A percentile compares a stretch with the other conserved stretches of the same genome.
Evolutionary conservation across 1,140 invertebrate genomes (phyloP).

Genomic region (Phocides pigmalion): DNA sequence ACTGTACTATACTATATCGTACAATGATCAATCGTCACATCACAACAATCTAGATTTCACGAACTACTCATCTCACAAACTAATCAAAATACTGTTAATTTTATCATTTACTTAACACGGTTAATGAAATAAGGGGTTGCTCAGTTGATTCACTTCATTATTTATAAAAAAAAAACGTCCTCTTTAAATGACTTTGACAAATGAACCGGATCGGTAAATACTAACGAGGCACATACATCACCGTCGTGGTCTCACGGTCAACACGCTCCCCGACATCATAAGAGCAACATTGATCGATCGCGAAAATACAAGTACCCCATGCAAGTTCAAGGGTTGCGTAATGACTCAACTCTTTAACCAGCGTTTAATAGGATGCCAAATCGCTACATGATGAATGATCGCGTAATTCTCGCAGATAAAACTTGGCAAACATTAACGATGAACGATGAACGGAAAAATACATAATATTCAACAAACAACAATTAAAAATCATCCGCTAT

Average conservation of each 20-base stretch:
- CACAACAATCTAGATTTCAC: too few relatives aligned
- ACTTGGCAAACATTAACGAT: constrained; percentile 7
- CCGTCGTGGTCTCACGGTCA: background rate
- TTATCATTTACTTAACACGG: too few relatives aligned
- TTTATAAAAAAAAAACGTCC: constrained; percentile 2
- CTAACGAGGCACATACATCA: constrained; percentile 9
- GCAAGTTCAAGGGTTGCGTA: constrained; percentile 3
- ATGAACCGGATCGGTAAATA: background rate
- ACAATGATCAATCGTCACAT: too few relatives aligned
- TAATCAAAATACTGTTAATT: too few relatives aligned
- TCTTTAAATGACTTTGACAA: constrained; percentile 16
- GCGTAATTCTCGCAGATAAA: background rate
- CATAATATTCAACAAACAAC: background rate
- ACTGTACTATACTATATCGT: too few relatives aligned
- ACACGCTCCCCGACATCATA: background rate
- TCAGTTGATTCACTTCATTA: background rate
- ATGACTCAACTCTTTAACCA: constrained; percentile 6
- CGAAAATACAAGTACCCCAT: background rate
- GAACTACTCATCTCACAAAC: too few relatives aligned
- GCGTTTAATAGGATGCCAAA: constrained; percentile 1
- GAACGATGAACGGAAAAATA: background rate
- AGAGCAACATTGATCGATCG: constrained; percentile 1
- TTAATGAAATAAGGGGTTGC: too few relatives aligned
- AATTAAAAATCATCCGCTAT: too few relatives aligned
- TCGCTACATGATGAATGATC: constrained; percentile 6